phyloP scores from a whole-genome alignment of 2,888 invertebrate species.

The Leucoptera coffeella region DNA sequence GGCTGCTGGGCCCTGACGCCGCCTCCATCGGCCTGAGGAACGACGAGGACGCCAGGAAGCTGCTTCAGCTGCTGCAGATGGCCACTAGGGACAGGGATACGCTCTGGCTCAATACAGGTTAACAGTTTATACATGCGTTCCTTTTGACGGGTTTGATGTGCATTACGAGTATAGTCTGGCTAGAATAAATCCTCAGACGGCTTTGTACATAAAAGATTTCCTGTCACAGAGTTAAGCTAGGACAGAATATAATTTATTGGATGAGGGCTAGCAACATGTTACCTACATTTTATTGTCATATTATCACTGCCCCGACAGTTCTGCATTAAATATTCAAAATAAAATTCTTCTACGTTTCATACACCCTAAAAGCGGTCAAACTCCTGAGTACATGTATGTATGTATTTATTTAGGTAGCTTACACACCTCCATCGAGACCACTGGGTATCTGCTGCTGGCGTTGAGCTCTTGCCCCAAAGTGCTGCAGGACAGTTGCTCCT shows the following conservation, averaged over 20 bases:
- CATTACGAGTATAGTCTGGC: too few species aligned
- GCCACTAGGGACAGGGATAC: slow-evolving; percentile 40
- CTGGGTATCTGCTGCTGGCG: slow-evolving; percentile 60
- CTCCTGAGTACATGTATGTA: too few species aligned
- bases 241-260: too few species aligned
- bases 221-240: too few species aligned
- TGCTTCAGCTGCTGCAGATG: slow-evolving; percentile 20
- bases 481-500: slow-evolving; percentile 37
- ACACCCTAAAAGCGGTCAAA: too few species aligned
- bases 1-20: too few species aligned
- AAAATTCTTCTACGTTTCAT: too few species aligned
- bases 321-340: neutral
- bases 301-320: neutral
- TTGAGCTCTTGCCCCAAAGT: slow-evolving; percentile 21
- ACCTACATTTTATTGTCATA: neutral
- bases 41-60: slow-evolving; percentile 19
- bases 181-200: too few species aligned
- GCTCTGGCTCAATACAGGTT: slow-evolving; percentile 77
- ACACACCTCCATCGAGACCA: slow-evolving; percentile 61
- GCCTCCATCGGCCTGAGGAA: slow-evolving; percentile 16
- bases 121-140: slow-evolving; percentile 11
- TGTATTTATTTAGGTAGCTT: slow-evolving; percentile 32
- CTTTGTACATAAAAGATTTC: too few species aligned
- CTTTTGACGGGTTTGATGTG: too few species aligned
- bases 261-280: too few species aligned